Base-by-base conservation (phyloP, 2,113 vertebrate genomes). In the Sylvilagus bachmani region DNA sequence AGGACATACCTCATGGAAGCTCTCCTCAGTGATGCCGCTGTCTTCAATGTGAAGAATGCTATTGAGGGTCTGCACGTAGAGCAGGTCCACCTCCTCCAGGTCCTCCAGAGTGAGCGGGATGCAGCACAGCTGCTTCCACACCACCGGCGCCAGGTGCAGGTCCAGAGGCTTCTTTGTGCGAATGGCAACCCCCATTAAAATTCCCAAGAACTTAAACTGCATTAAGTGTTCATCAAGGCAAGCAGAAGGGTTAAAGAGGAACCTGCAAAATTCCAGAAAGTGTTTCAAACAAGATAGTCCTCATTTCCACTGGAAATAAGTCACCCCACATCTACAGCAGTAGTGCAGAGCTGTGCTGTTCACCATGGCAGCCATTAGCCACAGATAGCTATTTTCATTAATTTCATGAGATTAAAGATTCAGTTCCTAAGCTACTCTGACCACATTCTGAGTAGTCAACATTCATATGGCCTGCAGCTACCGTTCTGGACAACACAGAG, bases 11-110 rank as follows among this genome's bases (percentile, higher is more conserved):
- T 99, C 99, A 98, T 99, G 99, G 98, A 99, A 99, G 98, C 98
- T 99, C 94, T 99, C 99, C 98, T 99, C 98, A 1, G 98, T 99
- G 94, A 99, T 99, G 97, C 99, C 99, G 92, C 99, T 98, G 98
- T 99, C 99, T 99, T 99, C 99, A 99, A 99, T 99, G 98, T 99
- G 99, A 99, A 99, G 98, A 98, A 99, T 99, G 98, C 99, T 99
- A 97, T 99, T 99, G 89, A 99, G 99, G 95, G 98, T 99, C 97
- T 99, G 99, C 98, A 99, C 99, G 10, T 99, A 99, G 93, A 99
- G 99, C 96, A 99, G 98, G 93, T 99, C 99, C 94, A 99, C 99
- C 97, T 99, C 99, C 96, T 99, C 99, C 90, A 99, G 97, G 98
- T 99, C 99, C 97, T 99, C 99, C 97, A 99, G 97, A 44, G 97